Base-by-base conservation (phyloP, 1,140 invertebrate genomes). In the Trachymyrmex cornetzi region DNA sequence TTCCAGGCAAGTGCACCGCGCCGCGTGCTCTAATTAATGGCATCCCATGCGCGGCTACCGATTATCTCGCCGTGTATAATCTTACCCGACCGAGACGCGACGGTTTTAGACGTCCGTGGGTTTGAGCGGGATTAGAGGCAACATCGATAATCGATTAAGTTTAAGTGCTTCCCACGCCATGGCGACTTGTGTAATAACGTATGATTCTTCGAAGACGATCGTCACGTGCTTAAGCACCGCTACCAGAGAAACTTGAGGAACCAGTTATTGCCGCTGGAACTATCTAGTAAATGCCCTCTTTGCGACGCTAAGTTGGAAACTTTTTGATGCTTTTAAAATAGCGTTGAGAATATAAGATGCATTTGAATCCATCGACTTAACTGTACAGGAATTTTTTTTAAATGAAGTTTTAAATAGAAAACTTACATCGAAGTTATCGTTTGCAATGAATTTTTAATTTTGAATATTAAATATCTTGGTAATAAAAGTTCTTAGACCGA, bases 131-230 rank as follows among this genome's bases (percentile, higher is more conserved):
- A 90, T 90, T 90, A 90, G 88, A 90, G 85, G 89, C 89, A 84
- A 87, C 89, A 90, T 89, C 88, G 89, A 90, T 89, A 89, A 89
- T 89, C 89, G 89, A 90, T 90, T 90, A 89, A 89, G 79, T 89
- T 90, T 84, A 90, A 90, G 88, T 89, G 74, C 75, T 48, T n/a
- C n/a, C 50, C 50, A 81, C 69, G 48, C 75, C 69, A 34, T 0
- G 50, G 55, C 34, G 87, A 79, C 88, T 74, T 59, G 74, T 82
- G 88, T 90, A 90, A 90, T 90, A 89, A 90, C 89, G 77, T 77
- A 88, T 55, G 74, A 85, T 85, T 85, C 80, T 84, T 84, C 74
- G 74, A 19, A 55, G 74, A 85, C 61, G 48, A 85, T 85, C 74
- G 59, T 84, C 80, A 84, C 80, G 80, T 84, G 80, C 80, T 74